phyloP scores from a whole-genome alignment of 2,797 vertebrate genomes.

The Paratrypauchen microcephalus region DNA sequence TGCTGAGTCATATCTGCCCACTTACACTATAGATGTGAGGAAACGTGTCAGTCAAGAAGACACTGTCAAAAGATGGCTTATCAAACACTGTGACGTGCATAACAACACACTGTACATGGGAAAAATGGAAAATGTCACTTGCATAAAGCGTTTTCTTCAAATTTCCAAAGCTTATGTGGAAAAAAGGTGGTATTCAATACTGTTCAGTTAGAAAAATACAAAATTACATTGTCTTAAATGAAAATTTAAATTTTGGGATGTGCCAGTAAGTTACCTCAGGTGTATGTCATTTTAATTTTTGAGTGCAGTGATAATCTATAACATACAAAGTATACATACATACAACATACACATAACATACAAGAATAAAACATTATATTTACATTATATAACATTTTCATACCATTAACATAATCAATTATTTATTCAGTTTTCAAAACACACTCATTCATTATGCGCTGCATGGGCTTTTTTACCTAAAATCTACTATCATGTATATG shows the following conservation, averaged over 20 bases:
- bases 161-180: background rate
- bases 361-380: background rate
- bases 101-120: background rate
- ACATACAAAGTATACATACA: too few species aligned
- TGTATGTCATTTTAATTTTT: background rate
- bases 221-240: background rate
- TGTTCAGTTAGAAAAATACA: background rate
- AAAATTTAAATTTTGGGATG: too few species aligned
- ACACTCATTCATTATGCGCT: too few species aligned
- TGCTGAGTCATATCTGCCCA: slow-evolving; percentile 4
- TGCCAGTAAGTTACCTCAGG: too few species aligned
- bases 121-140: background rate
- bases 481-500: too few species aligned
- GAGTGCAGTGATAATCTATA: background rate
- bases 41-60: background rate
- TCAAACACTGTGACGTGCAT: background rate
- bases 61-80: background rate
- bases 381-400: too few species aligned
- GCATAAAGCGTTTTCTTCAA: background rate
- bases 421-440: too few species aligned
- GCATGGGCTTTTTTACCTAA: too few species aligned
- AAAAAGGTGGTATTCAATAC: background rate
- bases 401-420: too few species aligned
- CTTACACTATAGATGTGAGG: background rate
- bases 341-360: too few species aligned